Percentiles rank a stretch among this genome's conserved stretches.
Conservation (phyloP, 2,113 vertebrate genomes). For the Saimiri boliviensis region DNA sequence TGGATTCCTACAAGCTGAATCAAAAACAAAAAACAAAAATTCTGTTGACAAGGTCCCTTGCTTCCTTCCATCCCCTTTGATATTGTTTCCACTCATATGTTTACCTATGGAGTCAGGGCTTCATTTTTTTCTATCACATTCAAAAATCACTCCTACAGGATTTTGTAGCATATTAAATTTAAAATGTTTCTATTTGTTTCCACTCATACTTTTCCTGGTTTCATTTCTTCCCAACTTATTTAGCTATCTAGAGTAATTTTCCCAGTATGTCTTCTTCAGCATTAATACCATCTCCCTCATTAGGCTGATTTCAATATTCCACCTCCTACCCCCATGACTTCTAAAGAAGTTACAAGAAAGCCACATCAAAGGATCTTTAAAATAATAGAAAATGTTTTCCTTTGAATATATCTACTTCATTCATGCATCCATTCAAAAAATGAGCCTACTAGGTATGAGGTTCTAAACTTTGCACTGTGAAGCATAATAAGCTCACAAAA, state of each 20-base stretch:
- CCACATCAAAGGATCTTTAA: constrained; percentile 5
- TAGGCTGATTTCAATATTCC: background rate
- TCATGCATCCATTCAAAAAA: background rate
- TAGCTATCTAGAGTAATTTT: background rate
- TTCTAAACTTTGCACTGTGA: background rate
- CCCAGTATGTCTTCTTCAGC: background rate
- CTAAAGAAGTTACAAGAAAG: constrained; percentile 34
- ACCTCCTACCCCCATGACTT: background rate
- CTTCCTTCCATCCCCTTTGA: background rate
- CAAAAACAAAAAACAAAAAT: background rate
- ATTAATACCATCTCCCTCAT: background rate
- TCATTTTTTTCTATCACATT: background rate
- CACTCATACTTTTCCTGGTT: background rate
- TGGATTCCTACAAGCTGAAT: background rate
- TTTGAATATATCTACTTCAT: background rate
- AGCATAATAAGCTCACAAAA: background rate
- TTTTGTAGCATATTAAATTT: background rate
- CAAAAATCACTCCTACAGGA: background rate
- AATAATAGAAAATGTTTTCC: background rate
- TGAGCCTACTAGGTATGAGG: background rate
- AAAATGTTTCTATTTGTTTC: background rate
- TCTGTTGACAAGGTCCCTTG: background rate
- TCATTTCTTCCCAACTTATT: background rate
- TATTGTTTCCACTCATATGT: no score
- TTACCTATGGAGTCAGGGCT: background rate